Evolutionary conservation across 2,113 vertebrate genomes (phyloP).

Genomic region (Pseudopipra pipra): DNA sequence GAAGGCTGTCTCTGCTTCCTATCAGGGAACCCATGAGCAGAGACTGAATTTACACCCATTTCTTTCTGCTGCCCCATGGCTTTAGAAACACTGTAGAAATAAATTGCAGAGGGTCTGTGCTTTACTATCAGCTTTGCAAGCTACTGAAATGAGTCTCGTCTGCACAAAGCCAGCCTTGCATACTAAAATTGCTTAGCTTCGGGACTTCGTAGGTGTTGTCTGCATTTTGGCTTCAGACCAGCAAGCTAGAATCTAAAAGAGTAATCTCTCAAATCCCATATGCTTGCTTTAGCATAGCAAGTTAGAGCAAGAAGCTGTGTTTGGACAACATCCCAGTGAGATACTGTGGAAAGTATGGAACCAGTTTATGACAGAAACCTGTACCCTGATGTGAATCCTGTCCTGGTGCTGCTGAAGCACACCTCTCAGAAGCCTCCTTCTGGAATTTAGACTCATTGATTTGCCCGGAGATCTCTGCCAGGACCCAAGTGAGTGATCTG

Average conservation of each 20-base stretch:
- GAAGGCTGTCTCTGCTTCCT: neutral
- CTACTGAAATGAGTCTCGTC: neutral
- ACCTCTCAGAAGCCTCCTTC: neutral
- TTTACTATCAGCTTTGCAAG: neutral
- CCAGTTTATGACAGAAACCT: neutral
- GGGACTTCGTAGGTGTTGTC: neutral
- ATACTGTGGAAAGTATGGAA: neutral
- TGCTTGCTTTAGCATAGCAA: neutral
- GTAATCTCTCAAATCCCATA: neutral
- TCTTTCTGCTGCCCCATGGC: neutral
- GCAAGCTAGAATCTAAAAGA: neutral
- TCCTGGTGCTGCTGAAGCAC: neutral
- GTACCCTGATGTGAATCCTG: neutral
- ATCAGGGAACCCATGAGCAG: neutral
- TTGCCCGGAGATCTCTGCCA: neutral
- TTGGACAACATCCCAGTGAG: constrained; percentile 26
- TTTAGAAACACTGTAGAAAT: neutral
- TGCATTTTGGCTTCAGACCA: constrained; percentile 14
- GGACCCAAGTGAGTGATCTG: neutral
- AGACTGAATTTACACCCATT: neutral
- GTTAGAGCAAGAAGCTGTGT: neutral
- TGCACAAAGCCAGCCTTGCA: neutral
- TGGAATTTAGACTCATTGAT: neutral
- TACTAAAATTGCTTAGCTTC: neutral
- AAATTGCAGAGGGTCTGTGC: neutral